Base-by-base conservation (phyloP, 2,888 invertebrate genomes). In the Vannuccia rotundouncinata region DNA sequence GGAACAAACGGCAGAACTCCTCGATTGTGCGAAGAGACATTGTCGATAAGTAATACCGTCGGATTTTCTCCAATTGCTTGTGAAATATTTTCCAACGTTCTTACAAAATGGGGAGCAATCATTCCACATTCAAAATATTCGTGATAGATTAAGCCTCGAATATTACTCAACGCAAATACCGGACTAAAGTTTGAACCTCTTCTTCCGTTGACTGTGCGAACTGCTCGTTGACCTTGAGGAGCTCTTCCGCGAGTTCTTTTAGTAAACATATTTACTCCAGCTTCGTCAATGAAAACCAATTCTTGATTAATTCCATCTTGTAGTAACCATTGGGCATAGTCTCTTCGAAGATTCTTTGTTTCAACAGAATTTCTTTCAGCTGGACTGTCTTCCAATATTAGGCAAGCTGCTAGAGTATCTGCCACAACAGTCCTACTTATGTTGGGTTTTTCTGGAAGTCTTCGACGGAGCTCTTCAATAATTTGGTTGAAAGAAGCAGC, bases 171-270 rank as follows among this genome's bases (percentile, higher is more conserved):
- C 27, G 73, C 25, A 22, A 73, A 28, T n/a, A 22, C 22, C 25
- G 22, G 5, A 73, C 27, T 73, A 22, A 73, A 28, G 5, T 10
- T 10, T 27, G 22, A 13, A 73, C 27, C n/a, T 22, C 73, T n/a
- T 73, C 73, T 73, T 73, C 73, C 73, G 25, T 73, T 73, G 73
- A 73, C 73, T 22, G 29, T 73, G 73, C 73, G 73, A 73, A 73
- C 73, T n/a, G 29, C 73, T 73, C 73, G 73, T 73, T 73, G 73
- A 10, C 73, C 73, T n/a, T 22, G 22, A 22, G 29, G 22, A 27
- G 73, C 5, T n/a, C 73, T n/a, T 10, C 73, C 73, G 10, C 73
- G 25, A 27, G 10, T 73, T 73, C 27, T n/a, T 22, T 27, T 22
- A 28, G 22, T 22, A 28, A 27, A 73, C 73, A 73, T 13, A 73